Base-by-base conservation (phyloP, 2,113 vertebrate genomes). In the Butorides virescens region DNA sequence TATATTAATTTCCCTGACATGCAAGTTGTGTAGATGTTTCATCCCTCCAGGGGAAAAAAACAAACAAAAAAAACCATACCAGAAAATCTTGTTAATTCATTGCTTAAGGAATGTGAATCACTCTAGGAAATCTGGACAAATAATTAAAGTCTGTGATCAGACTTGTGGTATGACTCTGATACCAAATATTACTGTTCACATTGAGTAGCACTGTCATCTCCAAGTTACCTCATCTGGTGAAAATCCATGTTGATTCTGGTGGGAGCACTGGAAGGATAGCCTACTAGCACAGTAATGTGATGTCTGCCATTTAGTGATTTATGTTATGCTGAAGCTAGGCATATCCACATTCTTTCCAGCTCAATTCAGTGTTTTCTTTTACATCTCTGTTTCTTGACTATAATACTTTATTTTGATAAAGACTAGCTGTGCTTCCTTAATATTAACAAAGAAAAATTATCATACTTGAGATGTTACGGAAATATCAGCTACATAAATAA, bases 71-170 rank as follows among this genome's bases (percentile, higher is more conserved):
- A 2, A 32, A 5, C 42, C 12, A 32, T 39, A 9, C 10, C 37
- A 76, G 27, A 83, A 80, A 77, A n/a, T 49, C 3, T 8, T 82
- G 21, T 85, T 84, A 65, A 62, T 44, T 56, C 8, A 26, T 52
- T 56, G 6, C 11, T 71, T 66, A 49, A 50, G 32, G n/a, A 58
- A 84, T 62, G 19, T 47, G 9, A 70, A 53, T 53, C 9, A 0
- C 6, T 47, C 13, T 47, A 13, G 19, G 37, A 93, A 95, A 93
- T 49, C 10, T 55, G n/a, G 8, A 55, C 7, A 82, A 58, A 67
- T 29, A 70, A 30, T 21, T 42, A 49, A 27, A 17, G 0, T 27
- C 56, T 81, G 20, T 0, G 0, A 44, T 44, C n/a, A 29, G n/a
- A 36, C 10, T 52, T 36, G 30, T 26, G 16, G 2, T 61, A 81